Percentiles rank a stretch among this genome's conserved stretches.
Conservation (phyloP, 2,888 invertebrate species). For the Drymonia ruficornis region DNA sequence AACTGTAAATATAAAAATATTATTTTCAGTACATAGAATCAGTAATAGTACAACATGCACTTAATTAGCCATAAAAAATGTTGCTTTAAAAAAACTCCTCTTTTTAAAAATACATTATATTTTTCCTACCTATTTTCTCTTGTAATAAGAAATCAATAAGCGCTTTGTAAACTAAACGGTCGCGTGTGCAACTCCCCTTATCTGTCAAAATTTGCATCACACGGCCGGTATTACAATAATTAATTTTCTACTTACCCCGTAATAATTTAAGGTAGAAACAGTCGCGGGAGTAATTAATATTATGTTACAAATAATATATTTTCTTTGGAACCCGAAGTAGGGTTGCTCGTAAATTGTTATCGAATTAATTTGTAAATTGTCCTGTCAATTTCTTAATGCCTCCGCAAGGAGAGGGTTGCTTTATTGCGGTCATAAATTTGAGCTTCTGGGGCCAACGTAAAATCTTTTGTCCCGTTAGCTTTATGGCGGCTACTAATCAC, state of each 20-base stretch:
- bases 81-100: no score
- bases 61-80: no score
- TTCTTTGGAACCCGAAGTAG: constrained; percentile 38
- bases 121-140: no score
- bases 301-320: constrained; percentile 51
- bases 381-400: constrained; percentile 36
- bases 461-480: neutral
- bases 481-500: neutral
- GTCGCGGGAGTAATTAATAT: constrained; percentile 51
- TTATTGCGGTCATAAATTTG: constrained; percentile 5
- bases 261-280: constrained; percentile 46
- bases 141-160: neutral
- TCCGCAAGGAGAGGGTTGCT: constrained; percentile 6
- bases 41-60: no score
- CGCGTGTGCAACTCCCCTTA: constrained; percentile 29
- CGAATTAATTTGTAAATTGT: constrained; percentile 37
- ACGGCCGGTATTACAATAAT: constrained; percentile 36
- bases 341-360: constrained; percentile 44
- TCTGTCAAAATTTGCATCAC: constrained; percentile 46
- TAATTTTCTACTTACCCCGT: constrained; percentile 45
- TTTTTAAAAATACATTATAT: no score
- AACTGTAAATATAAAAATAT: no score
- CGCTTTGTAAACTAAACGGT: constrained; percentile 2
- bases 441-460: neutral
- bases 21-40: no score